Evolutionary conservation across 2,888 invertebrate species (phyloP), one percentile per base, ranked within the genome.

Genomic region (Sepiola atlantica): DNA sequence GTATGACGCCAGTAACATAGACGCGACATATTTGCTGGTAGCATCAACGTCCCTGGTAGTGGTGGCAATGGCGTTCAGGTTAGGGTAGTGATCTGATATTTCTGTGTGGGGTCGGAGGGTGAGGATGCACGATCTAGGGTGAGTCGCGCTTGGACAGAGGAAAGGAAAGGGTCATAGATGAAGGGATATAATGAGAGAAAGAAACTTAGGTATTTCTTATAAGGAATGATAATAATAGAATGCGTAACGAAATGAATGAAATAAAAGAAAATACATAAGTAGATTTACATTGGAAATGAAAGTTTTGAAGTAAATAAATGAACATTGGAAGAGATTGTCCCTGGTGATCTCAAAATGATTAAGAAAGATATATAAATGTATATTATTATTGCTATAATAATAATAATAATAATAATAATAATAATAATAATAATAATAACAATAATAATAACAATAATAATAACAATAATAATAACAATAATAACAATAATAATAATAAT

Each of bases 1-100:
- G 77, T 77, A 77, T n/a, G 77, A 77, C 77, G 77, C 77, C 77
- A 77, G 45, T 45, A 45, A 10, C 14, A 77, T 18, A 16, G 77
- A 4, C 77, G 77, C n/a, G 77, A 77, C 77, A 21, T 77, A n/a
- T n/a, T 77, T 77, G 77, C 77, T 77, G 77, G 77, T n/a, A 77
- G 77, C 77, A 77, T n/a, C 32, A 32, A 32, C 77, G 77, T 77
- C n/a, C 16, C n/a, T 16, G 77, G 16, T 77, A n/a, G 77, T 77
- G 32, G 77, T n/a, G 77, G 77, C 77, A n/a, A n/a, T 77, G 77
- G 77, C n/a, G 77, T 77, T 77, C n/a, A 32, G 77, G 77, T 77
- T 77, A 77, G n/a, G n/a, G 77, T 32, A 32, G 77, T n/a, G 77
- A 16, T 77, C 16, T 77, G 28, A 1, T 77, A 45, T 45, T 45